Evolutionary conservation across 2,797 vertebrate species (phyloP).

Genomic region (Gymnothorax javanicus): DNA sequence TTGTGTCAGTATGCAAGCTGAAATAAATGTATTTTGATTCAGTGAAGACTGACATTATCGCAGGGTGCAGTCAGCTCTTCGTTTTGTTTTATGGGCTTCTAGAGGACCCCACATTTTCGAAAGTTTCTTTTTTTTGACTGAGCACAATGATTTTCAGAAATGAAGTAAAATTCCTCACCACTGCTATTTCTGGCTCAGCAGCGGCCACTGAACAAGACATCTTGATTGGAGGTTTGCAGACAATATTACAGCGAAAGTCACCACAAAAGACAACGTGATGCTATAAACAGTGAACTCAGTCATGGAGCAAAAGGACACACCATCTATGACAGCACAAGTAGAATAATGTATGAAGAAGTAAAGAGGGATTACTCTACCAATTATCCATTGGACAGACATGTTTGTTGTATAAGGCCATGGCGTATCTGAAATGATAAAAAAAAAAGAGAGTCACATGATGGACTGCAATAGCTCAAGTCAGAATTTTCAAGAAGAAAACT

Average conservation of each 20-base stretch:
- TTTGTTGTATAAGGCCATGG: slow-evolving; percentile 81
- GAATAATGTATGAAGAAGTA: not conserved
- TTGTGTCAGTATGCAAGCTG: not conserved
- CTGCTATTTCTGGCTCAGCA: not conserved
- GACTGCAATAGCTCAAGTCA: not conserved
- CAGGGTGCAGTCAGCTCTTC: not conserved
- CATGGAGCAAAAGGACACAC: not conserved
- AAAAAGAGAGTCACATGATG: not conserved
- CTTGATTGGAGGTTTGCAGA: not conserved
- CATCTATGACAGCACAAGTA: not conserved
- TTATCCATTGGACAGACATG: slow-evolving; percentile 81
- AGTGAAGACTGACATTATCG: not conserved
- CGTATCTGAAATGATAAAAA: slow-evolving; percentile 64
- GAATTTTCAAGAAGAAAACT: not conserved
- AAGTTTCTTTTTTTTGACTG: not conserved
- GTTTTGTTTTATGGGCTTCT: not conserved
- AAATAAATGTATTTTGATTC: not conserved
- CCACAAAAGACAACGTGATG: not conserved
- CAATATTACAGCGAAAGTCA: not conserved
- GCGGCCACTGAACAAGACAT: not conserved
- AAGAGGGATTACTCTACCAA: slow-evolving; percentile 63
- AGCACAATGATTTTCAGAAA: not conserved
- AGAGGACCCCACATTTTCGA: no score
- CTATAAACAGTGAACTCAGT: not conserved
- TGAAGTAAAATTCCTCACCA: not conserved